phyloP scores from a whole-genome alignment of 1,140 invertebrate species.

The Pygmarrhopalites habei region DNA sequence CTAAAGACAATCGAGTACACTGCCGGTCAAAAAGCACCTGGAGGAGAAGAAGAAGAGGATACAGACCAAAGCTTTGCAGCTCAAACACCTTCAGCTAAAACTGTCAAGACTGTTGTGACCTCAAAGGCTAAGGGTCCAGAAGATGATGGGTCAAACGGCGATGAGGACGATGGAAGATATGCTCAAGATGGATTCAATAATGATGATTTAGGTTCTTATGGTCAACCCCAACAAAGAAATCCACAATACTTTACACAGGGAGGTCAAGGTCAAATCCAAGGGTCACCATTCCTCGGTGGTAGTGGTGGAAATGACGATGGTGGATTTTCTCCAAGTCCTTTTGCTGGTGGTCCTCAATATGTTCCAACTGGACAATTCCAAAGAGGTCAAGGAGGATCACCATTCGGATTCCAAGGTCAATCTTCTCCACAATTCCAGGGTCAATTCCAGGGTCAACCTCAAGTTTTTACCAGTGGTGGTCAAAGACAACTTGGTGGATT shows the following conservation, averaged over 20 bases:
- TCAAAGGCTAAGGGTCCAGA: not conserved
- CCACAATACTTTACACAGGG: constrained; percentile 36
- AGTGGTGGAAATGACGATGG: constrained; percentile 3
- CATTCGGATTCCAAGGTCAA: not conserved
- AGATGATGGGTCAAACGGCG: not conserved
- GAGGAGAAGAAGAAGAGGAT: not conserved
- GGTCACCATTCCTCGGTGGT: constrained; percentile 47
- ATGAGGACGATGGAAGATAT: not conserved
- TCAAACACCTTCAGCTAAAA: constrained; percentile 19
- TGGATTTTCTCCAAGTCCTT: not conserved
- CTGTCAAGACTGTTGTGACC: not conserved
- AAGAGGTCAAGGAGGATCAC: too few relatives aligned
- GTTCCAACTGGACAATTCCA: not conserved
- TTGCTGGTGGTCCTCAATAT: constrained; percentile 1
- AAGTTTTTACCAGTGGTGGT: not conserved
- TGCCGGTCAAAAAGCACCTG: constrained; percentile 42
- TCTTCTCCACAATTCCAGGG: not conserved
- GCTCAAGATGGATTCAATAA: not conserved
- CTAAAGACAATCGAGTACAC: constrained; percentile 74
- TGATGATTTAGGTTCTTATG: constrained; percentile 14
- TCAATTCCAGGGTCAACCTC: constrained; percentile 5
- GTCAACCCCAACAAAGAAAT: constrained; percentile 11
- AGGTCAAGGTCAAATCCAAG: constrained; percentile 44
- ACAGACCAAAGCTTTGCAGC: constrained; percentile 15
- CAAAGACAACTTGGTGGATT: not conserved